phyloP scores from a whole-genome alignment of 2,888 invertebrate species.

The Lutraria lutraria region DNA sequence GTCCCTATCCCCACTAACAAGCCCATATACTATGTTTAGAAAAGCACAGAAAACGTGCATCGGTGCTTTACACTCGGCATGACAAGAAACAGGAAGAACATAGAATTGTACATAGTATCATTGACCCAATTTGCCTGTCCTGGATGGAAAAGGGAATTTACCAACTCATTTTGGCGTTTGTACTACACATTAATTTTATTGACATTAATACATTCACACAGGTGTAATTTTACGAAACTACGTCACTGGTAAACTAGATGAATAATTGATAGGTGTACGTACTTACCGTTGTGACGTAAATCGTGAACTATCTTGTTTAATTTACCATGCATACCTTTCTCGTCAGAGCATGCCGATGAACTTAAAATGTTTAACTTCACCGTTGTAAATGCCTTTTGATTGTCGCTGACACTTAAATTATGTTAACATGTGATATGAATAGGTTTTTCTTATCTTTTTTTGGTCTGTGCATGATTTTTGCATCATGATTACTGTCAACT shows the following conservation, averaged over 20 bases:
- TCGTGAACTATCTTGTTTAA: not conserved
- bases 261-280: not conserved
- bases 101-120: too few species aligned
- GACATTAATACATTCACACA: not conserved
- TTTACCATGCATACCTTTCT: not conserved
- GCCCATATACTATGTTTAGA: too few species aligned
- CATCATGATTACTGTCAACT: not conserved
- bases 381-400: not conserved
- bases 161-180: too few species aligned
- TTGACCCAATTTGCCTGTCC: too few species aligned
- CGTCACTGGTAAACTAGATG: not conserved
- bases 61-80: too few species aligned
- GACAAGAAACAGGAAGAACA: too few species aligned
- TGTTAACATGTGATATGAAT: not conserved
- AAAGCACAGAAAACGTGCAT: too few species aligned
- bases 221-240: not conserved
- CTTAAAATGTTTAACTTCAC: not conserved
- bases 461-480: not conserved
- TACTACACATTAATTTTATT: too few species aligned
- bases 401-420: not conserved
- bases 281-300: not conserved
- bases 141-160: too few species aligned
- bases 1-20: too few species aligned
- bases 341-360: not conserved
- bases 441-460: conserved; percentile 2